Percentiles rank a stretch among this genome's conserved stretches.
These are phyloP conservation scores for Acronicta psi DNA, from an alignment of 2,888 invertebrate genomes.

Conservation along the genomic window DNA sequence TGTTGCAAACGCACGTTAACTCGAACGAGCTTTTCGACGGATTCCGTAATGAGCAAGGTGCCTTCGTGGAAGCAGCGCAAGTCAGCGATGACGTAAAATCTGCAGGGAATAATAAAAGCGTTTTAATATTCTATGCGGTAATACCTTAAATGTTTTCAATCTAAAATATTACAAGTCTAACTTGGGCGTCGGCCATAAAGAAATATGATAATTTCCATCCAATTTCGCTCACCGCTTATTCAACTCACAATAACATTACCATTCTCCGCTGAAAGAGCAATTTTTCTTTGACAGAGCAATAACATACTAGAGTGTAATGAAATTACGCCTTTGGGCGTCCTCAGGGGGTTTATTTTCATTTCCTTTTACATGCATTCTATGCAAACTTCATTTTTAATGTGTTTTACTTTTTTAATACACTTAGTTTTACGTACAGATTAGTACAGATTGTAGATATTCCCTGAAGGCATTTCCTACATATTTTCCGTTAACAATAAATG, in stretches of 20 bases:
- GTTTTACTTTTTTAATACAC: constrained; percentile 4
- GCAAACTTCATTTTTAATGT: constrained; percentile 27
- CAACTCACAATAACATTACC: constrained; percentile 57
- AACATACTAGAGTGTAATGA: constrained; percentile 53
- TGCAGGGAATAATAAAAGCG: constrained; percentile 59
- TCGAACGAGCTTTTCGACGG: constrained; percentile 64
- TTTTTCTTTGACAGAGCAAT: constrained; percentile 57
- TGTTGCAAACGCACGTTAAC: constrained; percentile 75
- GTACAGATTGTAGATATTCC: too few relatives aligned
- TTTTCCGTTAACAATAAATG: too few relatives aligned
- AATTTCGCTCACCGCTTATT: constrained; percentile 51
- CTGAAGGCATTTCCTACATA: too few relatives aligned
- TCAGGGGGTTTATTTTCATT: constrained; percentile 29
- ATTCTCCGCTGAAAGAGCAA: constrained; percentile 50
- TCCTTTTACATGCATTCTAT: constrained; percentile 36
- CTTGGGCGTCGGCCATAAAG: constrained; percentile 38
- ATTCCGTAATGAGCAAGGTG: constrained; percentile 70
- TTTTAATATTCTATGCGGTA: constrained; percentile 41
- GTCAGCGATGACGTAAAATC: constrained; percentile 73
- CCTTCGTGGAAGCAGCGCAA: constrained; percentile 65
- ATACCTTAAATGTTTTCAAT: constrained; percentile 39
- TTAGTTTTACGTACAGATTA: neutral
- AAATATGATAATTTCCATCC: constrained; percentile 57
- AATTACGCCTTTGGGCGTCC: constrained; percentile 43
- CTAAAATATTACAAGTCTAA: constrained; percentile 32